Conservation (phyloP, 2,888 invertebrate species). For the Hipparchia semele region DNA sequence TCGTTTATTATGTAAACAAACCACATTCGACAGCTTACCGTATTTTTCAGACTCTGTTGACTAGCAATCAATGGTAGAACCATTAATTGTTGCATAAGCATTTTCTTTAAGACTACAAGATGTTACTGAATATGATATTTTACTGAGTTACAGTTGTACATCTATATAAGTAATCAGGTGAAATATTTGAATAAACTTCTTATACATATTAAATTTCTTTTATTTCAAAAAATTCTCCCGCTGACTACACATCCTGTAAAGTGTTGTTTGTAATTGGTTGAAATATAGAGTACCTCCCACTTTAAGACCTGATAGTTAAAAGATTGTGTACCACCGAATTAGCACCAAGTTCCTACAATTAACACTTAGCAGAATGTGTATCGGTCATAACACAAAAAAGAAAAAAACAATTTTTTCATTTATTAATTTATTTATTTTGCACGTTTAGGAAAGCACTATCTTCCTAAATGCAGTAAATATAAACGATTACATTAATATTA, state of each 20-base stretch:
- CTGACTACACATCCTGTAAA: neutral
- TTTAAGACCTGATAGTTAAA: too few relatives aligned
- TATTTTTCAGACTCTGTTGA: too few relatives aligned
- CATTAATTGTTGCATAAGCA: neutral
- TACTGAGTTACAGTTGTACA: conserved; percentile 23
- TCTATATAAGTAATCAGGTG: conserved; percentile 33
- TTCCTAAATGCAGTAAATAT: conserved; percentile 67
- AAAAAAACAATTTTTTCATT: conserved; percentile 37
- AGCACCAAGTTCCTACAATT: neutral
- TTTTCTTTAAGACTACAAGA: conserved; percentile 1
- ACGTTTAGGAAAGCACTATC: conserved; percentile 67
- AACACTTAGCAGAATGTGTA: too few relatives aligned
- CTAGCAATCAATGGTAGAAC: too few relatives aligned
- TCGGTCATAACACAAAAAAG: conserved; percentile 28
- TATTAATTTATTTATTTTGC: conserved; percentile 43
- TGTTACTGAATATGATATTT: neutral
- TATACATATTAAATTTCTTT: conserved; percentile 17
- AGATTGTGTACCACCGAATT: neutral
- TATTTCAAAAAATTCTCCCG: neutral
- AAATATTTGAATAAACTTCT: conserved; percentile 36
- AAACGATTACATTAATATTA: conserved; percentile 63
- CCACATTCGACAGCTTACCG: too few relatives aligned
- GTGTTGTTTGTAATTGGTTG: neutral
- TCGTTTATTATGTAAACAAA: too few relatives aligned
- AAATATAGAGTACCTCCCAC: too few relatives aligned